phyloP scores from a whole-genome alignment of 2,888 invertebrate species.

The Drosophila merina region DNA sequence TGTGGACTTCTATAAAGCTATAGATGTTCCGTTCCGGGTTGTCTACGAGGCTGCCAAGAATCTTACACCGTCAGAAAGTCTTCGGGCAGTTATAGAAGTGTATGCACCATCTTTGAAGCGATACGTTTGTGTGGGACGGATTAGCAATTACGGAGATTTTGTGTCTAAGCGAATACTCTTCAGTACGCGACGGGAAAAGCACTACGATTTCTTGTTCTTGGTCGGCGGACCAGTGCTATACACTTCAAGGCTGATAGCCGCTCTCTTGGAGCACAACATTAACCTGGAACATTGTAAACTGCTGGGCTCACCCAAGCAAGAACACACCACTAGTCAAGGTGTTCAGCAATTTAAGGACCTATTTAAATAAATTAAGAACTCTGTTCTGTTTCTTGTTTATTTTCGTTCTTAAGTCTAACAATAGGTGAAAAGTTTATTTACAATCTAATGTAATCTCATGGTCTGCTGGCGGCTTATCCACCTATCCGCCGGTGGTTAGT shows the following conservation, averaged over 20 bases:
- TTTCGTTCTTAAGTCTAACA: slow-evolving; percentile 53
- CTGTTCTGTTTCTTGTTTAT: slow-evolving; percentile 31
- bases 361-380: slow-evolving; percentile 71
- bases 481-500: slow-evolving; percentile 49
- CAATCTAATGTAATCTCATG: slow-evolving; percentile 71
- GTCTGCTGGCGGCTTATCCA: slow-evolving; percentile 24
- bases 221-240: slow-evolving; percentile 90
- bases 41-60: slow-evolving; percentile 87
- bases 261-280: slow-evolving; percentile 88
- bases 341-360: slow-evolving; percentile 77
- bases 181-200: slow-evolving; percentile 86
- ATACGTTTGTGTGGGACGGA: slow-evolving; percentile 90
- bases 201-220: slow-evolving; percentile 87
- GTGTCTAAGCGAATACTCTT: slow-evolving; percentile 91
- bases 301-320: slow-evolving; percentile 14
- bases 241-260: slow-evolving; percentile 90
- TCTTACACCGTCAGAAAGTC: slow-evolving; percentile 87
- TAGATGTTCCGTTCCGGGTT: slow-evolving; percentile 89
- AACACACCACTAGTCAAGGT: slow-evolving; percentile 39
- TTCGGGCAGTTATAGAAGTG: slow-evolving; percentile 89
- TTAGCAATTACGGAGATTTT: slow-evolving; percentile 89
- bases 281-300: slow-evolving; percentile 49
- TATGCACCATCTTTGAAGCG: slow-evolving; percentile 87
- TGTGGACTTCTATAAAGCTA: slow-evolving; percentile 86
- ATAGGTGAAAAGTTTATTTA: slow-evolving; percentile 66